Evolutionary conservation across 2,888 invertebrate species (phyloP), one percentile per base, ranked within the genome.

Genomic region (Hemistola chrysoprasaria): DNA sequence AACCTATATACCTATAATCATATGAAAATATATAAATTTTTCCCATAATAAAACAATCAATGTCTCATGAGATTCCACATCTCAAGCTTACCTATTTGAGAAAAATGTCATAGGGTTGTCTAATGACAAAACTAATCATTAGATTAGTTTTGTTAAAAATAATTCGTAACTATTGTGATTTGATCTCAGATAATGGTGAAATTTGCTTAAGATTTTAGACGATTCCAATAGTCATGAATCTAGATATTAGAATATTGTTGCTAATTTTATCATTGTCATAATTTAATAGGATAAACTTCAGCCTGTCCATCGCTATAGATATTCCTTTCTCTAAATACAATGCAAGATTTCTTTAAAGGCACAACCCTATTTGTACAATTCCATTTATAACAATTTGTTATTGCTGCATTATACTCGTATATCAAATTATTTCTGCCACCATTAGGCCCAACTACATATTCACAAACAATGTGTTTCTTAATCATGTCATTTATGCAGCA

Each of bases 371-470:
- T 73, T 16, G 69, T 77, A 72, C 93, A 93, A 67, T 69, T 24
- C 28, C 20, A 11, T 11, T 22, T 76, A 47, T 90, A 83, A 68
- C 95, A 95, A 43, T 90, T 85, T 55, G 85, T 80, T 16, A 92
- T 76, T 33, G 92, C 92, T 53, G 91, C 78, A 62, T 92, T 90
- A 65, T 93, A 95, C 50, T 91, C 90, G 3, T 91, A 83, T 56
- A 95, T 90, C 40, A 95, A 80, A 62, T 93, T 92, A 53, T 90
- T 85, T 61, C 95, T 92, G 0, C 93, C 94, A n/a, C 95, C 95
- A 74, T 94, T 94, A 1, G 95, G 95, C 0, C 94, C 95, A 1
- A 93, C 91, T 16, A 92, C 78, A 71, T 92, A 92, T 59, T 94
- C 92, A 78, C 95, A 95, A 55, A 86, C 90, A 33, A 92, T 90